Conservation (phyloP, 2,797 vertebrate species). For the Apodemus agrarius region DNA sequence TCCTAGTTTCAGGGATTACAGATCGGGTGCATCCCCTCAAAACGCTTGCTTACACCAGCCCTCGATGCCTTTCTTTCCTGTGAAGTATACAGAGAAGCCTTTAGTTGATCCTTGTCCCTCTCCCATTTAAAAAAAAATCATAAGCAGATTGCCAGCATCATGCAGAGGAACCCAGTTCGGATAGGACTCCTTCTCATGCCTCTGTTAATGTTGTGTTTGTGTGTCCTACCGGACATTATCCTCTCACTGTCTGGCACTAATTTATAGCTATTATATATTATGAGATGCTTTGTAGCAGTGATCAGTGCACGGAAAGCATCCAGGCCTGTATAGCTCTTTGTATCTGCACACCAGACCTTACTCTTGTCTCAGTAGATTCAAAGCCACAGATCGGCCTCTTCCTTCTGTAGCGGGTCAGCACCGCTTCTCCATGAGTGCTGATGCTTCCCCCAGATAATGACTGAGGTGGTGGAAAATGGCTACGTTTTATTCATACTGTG, state of each 20-base stretch:
- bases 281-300: conserved; percentile 77
- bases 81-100: conserved; percentile 60
- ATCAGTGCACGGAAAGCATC: conserved; percentile 62
- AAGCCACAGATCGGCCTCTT: conserved; percentile 68
- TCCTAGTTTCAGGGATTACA: conserved; percentile 81
- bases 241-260: conserved; percentile 73
- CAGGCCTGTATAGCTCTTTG: conserved; percentile 75
- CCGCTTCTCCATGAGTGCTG: conserved; percentile 72
- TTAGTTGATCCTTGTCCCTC: conserved; percentile 20
- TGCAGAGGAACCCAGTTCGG: conserved; percentile 69
- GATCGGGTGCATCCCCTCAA: conserved; percentile 78
- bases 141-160: conserved; percentile 69
- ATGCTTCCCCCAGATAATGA: conserved; percentile 64
- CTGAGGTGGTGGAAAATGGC: conserved; percentile 79
- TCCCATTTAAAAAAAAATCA: background rate
- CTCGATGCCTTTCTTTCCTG: conserved; percentile 76
- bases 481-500: conserved; percentile 81
- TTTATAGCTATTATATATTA: conserved; percentile 76
- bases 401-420: conserved; percentile 62
- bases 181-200: conserved; percentile 68
- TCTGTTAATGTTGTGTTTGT: conserved; percentile 80
- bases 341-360: conserved; percentile 68
- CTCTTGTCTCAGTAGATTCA: conserved; percentile 76
- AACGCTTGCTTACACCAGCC: conserved; percentile 67
- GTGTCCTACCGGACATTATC: conserved; percentile 69